Evolutionary conservation across 2,888 invertebrate genomes (phyloP), one percentile per base, ranked within the genome.

Genomic region (Aporophyla lueneburgensis): DNA sequence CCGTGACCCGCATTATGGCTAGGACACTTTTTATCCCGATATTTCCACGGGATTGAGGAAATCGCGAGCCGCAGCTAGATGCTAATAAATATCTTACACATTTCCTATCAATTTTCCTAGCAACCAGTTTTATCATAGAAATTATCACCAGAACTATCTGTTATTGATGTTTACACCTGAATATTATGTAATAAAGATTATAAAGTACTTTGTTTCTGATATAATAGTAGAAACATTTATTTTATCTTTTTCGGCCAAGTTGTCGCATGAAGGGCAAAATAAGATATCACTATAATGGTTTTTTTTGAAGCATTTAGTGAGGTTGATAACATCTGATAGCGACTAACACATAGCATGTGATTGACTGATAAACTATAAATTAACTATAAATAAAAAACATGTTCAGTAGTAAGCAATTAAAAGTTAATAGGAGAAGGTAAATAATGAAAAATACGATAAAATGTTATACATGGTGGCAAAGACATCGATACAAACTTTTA

Each of bases 81-180:
- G 16, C 7, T 24, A 53, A 53, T n/a, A 58, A n/a, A 21, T 67
- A 54, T 54, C 10, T 16, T 33, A 24, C n/a, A 16, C 6, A 10
- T 49, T n/a, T 46, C 24, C 7, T 59, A 16, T 58, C 7, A 1
- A 14, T 49, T 58, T 59, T 51, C 51, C 33, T 61, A 53, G 59
- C 46, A 66, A 76, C 51, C 1, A 21, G 1, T 76, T 68, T 65
- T 63, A 79, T 75, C 58, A 40, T 51, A 5, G 27, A 78, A 63
- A 65, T 78, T n/a, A 78, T 53, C 51, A 56, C n/a, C 33, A 46
- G 33, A 58, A 62, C 53, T 53, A 53, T 53, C 14, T 71, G n/a
- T 24, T 33, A 56, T 43, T 46, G 12, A 56, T 43, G 1, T 46
- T 0, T 72, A 58, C n/a, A 51, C 80, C 51, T 53, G 14, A 10